phyloP scores from a whole-genome alignment of 2,888 invertebrate genomes.

The Scaptomyza tumidula region DNA sequence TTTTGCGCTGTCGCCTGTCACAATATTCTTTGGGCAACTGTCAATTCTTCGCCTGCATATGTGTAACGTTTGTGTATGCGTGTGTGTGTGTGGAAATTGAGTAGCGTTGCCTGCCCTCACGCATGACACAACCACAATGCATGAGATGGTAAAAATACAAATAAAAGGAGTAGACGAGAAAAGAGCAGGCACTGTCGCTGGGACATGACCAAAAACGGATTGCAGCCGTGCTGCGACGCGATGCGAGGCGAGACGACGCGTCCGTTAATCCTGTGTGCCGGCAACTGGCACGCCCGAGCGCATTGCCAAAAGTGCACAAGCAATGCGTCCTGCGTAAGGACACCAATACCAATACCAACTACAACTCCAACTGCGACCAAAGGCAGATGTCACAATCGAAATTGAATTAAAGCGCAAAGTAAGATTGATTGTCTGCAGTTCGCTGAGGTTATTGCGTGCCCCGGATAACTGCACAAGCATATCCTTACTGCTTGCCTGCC shows the following conservation, averaged over 20 bases:
- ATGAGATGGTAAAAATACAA: constrained; percentile 32
- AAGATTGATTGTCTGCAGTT: constrained; percentile 84
- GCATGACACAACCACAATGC: constrained; percentile 61
- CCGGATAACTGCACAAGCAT: constrained; percentile 42
- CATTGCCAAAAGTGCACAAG: constrained; percentile 74
- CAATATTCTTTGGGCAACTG: constrained; percentile 79
- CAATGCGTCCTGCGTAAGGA: constrained; percentile 9
- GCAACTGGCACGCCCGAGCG: constrained; percentile 77
- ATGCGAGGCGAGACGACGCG: not conserved
- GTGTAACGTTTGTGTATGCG: constrained; percentile 1
- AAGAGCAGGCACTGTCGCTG: constrained; percentile 28
- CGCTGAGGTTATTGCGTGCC: constrained; percentile 78
- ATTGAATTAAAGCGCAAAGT: constrained; percentile 84
- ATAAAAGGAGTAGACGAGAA: constrained; percentile 24
- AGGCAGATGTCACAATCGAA: constrained; percentile 85
- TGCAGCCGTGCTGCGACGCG: constrained; percentile 46
- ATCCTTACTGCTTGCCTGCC: not conserved
- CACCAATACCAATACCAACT: constrained; percentile 1
- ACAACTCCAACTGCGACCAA: constrained; percentile 56
- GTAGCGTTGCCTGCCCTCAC: constrained; percentile 66
- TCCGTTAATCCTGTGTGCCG: constrained; percentile 71
- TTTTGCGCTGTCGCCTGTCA: constrained; percentile 71
- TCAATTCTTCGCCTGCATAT: constrained; percentile 51
- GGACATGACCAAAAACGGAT: constrained; percentile 71
- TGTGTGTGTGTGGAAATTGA: constrained; percentile 45